Conservation (phyloP, 35 echinoderm and acorn worm species). For the Ophioderma brevispina region DNA sequence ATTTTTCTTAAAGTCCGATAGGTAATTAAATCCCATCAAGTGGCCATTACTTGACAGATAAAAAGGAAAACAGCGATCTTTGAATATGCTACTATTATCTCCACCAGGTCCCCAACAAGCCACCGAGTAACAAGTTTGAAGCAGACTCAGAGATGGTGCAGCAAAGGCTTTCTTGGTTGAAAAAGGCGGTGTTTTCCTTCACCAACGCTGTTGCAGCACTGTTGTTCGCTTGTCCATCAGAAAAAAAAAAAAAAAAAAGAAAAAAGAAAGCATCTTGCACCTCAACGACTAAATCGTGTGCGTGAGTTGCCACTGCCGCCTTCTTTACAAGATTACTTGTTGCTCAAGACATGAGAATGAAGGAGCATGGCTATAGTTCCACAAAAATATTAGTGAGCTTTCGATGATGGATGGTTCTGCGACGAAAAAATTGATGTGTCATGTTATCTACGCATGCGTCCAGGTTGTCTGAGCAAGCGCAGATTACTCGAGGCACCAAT, state of each 20-base stretch:
- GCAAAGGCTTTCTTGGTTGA: constrained; percentile 52
- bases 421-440: no score
- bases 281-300: constrained; percentile 46
- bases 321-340: constrained; percentile 61
- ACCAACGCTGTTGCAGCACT: constrained; percentile 60
- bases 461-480: no score
- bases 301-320: constrained; percentile 60
- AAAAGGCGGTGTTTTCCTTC: constrained; percentile 32
- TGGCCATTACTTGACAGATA: background rate
- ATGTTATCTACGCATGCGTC: no score
- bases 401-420: no score
- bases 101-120: constrained; percentile 38
- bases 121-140: constrained; percentile 1
- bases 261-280: constrained; percentile 35
- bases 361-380: no score
- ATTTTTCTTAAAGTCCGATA: background rate
- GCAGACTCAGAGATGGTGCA: background rate
- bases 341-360: constrained; percentile 49
- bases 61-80: background rate
- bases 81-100: background rate
- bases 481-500: no score
- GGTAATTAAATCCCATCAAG: background rate
- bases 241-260: no score
- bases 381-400: no score
- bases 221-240: constrained; percentile 37